Conservation (phyloP, 2,113 vertebrate species). For the Caloenas nicobarica region DNA sequence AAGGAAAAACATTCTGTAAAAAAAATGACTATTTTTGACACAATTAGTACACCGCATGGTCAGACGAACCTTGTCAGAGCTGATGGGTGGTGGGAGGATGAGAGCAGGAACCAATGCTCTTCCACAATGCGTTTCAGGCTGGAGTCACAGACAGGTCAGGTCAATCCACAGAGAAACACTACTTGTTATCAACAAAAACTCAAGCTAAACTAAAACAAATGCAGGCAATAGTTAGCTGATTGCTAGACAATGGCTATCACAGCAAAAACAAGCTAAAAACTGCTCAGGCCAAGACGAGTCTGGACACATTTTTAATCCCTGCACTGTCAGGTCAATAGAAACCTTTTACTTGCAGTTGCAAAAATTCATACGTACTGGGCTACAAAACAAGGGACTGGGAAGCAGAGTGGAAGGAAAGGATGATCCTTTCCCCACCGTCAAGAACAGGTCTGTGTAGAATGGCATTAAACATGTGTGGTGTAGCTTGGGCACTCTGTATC, state of each 20-base stretch:
- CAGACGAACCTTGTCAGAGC: background rate
- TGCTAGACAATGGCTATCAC: background rate
- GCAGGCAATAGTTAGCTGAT: background rate
- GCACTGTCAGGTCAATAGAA: background rate
- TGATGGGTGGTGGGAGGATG: fast-evolving
- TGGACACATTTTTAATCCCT: background rate
- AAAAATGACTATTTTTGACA: background rate
- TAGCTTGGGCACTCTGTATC: background rate
- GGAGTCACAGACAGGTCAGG: background rate
- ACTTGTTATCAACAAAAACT: background rate
- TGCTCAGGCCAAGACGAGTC: background rate
- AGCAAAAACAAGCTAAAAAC: background rate
- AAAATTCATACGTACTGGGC: background rate
- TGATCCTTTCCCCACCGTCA: background rate
- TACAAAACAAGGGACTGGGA: background rate
- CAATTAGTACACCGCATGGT: background rate
- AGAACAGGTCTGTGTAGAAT: background rate
- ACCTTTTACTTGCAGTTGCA: background rate
- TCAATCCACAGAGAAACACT: background rate
- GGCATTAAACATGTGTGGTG: background rate
- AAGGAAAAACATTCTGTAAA: background rate
- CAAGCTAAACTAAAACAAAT: background rate
- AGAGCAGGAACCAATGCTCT: fast-evolving
- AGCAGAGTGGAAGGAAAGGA: background rate
- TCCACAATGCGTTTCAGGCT: background rate